phyloP scores from a whole-genome alignment of 2,888 invertebrate genomes.

The Portevinia maculata region DNA sequence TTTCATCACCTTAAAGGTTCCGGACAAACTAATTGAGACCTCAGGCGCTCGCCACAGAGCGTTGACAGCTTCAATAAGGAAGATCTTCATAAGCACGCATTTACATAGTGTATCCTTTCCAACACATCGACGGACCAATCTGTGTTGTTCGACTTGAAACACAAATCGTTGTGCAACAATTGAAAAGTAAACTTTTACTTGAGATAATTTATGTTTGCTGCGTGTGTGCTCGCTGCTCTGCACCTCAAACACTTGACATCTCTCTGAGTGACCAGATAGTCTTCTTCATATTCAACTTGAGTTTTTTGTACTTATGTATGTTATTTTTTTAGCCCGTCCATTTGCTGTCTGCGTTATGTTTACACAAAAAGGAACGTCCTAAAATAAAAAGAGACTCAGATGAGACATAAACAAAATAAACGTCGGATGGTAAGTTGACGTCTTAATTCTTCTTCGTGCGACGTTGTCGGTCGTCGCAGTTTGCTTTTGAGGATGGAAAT shows the following conservation, averaged over 20 bases:
- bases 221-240: conserved; percentile 23
- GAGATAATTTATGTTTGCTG: conserved; percentile 32
- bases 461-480: conserved; percentile 30
- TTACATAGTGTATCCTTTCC: conserved; percentile 4
- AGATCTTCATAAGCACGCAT: conserved; percentile 23
- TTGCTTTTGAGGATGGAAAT: conserved; percentile 29
- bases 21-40: conserved; percentile 65
- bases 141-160: background rate
- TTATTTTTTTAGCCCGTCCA: conserved; percentile 31
- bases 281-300: conserved; percentile 27
- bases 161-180: conserved; percentile 51
- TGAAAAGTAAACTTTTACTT: conserved; percentile 57
- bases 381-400: conserved; percentile 38
- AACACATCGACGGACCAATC: background rate
- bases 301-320: conserved; percentile 3
- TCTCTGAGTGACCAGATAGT: conserved; percentile 45
- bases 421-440: conserved; percentile 65
- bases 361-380: conserved; percentile 54
- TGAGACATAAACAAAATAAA: conserved; percentile 70
- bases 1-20: conserved; percentile 2
- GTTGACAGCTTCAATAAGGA: conserved; percentile 50
- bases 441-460: conserved; percentile 61
- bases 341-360: conserved; percentile 62
- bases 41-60: conserved; percentile 28
- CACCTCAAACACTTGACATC: conserved; percentile 65